Base-by-base conservation (phyloP, 2,113 vertebrate species). In the Nipponia nippon region DNA sequence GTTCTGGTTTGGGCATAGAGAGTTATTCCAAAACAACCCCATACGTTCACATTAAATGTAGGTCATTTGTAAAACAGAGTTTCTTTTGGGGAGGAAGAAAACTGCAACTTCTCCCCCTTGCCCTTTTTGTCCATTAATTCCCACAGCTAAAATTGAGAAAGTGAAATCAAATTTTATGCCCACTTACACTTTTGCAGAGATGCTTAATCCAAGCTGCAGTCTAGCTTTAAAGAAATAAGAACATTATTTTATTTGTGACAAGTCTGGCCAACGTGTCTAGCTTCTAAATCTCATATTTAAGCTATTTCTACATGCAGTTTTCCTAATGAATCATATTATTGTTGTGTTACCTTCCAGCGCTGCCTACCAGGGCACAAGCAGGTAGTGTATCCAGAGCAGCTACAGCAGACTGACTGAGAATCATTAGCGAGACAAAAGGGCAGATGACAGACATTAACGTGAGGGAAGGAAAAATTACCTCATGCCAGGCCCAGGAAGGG, bases 231-330 rank as follows among this genome's bases (percentile, higher is more conserved):
- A 78, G 52, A 87, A 85, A 73, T 53, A 72, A 62, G 59, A 84
- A 47, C 11, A 26, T 32, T 58, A 50, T 89, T 92, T 86, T 36
- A 78, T 59, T 89, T 87, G 56, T 85, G 83, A 73, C 27, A 87
- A 76, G 58, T 13, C 36, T 83, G 53, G 26, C 11, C 40, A 89
- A 65, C 0, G 0, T 50, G 46, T 72, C 27, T 70, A 71, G 29
- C 17, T 95, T 95, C 72, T 73, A 94, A 95, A 87, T 82, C 49
- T 78, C 44, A 38, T 73, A 66, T 70, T 93, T 86, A 91, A 91
- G 46, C 34, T 69, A 72, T 93, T 93, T 65, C 75, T 62, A 56
- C 49, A 36, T 70, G 11, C 93, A 61, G 27, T 59, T 91, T 78
- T 76, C n/a, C 36, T 76, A 97, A 91, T 85, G 67, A 84, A 67